These are phyloP conservation scores for Volucella inanis DNA, from an alignment of 2,888 invertebrate genomes.

Conservation along the genomic window DNA sequence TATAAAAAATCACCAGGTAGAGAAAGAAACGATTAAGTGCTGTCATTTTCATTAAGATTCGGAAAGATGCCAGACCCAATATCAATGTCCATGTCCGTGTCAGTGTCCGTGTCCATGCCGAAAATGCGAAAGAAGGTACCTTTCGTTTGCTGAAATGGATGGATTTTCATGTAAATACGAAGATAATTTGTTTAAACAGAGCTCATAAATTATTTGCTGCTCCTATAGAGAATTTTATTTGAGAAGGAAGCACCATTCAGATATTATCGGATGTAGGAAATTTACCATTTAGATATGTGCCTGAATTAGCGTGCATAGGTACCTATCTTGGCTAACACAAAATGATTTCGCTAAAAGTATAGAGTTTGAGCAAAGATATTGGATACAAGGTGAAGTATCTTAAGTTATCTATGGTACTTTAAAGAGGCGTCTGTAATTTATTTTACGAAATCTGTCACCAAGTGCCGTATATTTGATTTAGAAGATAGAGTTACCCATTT, in stretches of 20 bases:
- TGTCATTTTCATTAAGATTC: slow-evolving; percentile 54
- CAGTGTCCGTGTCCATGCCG: too few relatives aligned
- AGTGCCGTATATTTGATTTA: not conserved
- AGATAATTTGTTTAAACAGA: slow-evolving; percentile 62
- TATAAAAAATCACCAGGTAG: slow-evolving; percentile 30
- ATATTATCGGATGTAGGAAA: too few relatives aligned
- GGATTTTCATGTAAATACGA: slow-evolving; percentile 62
- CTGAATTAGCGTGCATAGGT: too few relatives aligned
- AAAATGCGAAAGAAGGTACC: slow-evolving; percentile 22
- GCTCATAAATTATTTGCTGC: slow-evolving; percentile 51
- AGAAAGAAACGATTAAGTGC: slow-evolving; percentile 41
- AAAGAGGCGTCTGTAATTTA: slow-evolving; percentile 4
- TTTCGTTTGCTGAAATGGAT: slow-evolving; percentile 55
- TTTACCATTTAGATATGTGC: too few relatives aligned
- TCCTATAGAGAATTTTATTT: not conserved
- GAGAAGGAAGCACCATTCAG: not conserved
- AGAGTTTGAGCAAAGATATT: not conserved
- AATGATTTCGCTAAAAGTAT: not conserved
- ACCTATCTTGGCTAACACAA: too few relatives aligned
- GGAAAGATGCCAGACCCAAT: slow-evolving; percentile 5
- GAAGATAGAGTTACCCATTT: too few relatives aligned
- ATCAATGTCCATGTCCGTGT: too few relatives aligned
- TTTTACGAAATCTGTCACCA: not conserved
- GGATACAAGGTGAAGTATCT: not conserved
- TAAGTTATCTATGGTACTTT: not conserved